A percentile compares a stretch with the other conserved stretches of the same genome.
Evolutionary conservation across 1,140 invertebrate genomes (phyloP).

Genomic region (Arctopsyche grandis): DNA sequence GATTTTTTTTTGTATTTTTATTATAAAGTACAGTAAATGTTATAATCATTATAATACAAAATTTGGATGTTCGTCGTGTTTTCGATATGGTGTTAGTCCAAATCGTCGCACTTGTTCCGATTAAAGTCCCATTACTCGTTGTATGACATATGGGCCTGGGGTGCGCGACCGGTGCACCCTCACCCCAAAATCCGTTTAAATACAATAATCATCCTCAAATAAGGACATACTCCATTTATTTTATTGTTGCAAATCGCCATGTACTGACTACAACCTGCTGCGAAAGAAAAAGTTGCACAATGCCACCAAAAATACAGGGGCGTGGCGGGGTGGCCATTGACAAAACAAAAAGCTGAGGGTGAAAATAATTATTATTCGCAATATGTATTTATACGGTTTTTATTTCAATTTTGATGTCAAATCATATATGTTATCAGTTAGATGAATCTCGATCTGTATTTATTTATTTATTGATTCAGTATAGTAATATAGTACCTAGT

Average conservation of each 20-base stretch:
- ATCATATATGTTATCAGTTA: too few relatives aligned
- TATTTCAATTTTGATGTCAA: too few relatives aligned
- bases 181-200: conserved; percentile 41
- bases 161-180: conserved; percentile 11
- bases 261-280: not conserved
- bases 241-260: conserved; percentile 46
- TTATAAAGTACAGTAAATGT: not conserved
- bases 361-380: too few relatives aligned
- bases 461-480: too few relatives aligned
- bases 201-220: conserved; percentile 52
- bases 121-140: conserved; percentile 51
- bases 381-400: too few relatives aligned
- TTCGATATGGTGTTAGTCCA: not conserved
- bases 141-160: conserved; percentile 51
- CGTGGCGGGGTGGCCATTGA: too few relatives aligned
- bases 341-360: too few relatives aligned
- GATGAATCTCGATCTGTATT: too few relatives aligned
- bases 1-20: not conserved
- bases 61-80: not conserved
- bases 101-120: conserved; percentile 50
- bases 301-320: too few relatives aligned
- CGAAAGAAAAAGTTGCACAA: not conserved
- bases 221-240: conserved; percentile 52
- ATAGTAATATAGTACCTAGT: too few relatives aligned
- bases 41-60: not conserved